These are phyloP conservation scores for Zosterops hypoxanthus DNA, from an alignment of 2,113 vertebrate genomes.

Conservation along the genomic window DNA sequence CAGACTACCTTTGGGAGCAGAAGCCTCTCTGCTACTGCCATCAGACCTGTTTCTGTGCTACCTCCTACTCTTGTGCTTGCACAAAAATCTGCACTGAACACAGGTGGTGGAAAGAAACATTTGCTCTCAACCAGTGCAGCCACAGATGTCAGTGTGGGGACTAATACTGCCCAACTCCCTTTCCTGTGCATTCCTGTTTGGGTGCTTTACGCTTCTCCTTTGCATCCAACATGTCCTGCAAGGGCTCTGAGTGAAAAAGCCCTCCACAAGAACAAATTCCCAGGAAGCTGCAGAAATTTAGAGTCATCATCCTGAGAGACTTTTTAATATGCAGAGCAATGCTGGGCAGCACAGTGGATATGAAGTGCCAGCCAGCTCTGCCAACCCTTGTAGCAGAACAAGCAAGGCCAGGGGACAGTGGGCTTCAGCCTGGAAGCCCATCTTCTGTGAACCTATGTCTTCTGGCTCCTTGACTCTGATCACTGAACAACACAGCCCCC, in stretches of 20 bases:
- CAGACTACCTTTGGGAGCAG: background rate
- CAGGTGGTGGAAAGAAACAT: background rate
- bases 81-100: background rate
- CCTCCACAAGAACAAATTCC: background rate
- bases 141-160: background rate
- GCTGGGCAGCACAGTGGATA: background rate
- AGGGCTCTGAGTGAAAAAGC: background rate
- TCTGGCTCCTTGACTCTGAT: background rate
- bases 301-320: background rate
- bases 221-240: background rate
- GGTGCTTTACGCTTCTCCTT: background rate
- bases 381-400: background rate
- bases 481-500: conserved; percentile 27
- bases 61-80: background rate
- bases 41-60: conserved; percentile 6
- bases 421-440: background rate
- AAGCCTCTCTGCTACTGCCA: background rate
- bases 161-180: background rate
- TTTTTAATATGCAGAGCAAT: background rate
- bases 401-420: background rate
- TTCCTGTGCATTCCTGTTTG: background rate
- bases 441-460: conserved; percentile 8
- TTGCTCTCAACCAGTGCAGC: background rate
- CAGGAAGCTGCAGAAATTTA: background rate
- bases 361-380: background rate